Percentiles rank a stretch among this genome's conserved stretches.
Evolutionary conservation across 2,888 invertebrate genomes (phyloP).

Genomic region (Digitonthophagus gazella): DNA sequence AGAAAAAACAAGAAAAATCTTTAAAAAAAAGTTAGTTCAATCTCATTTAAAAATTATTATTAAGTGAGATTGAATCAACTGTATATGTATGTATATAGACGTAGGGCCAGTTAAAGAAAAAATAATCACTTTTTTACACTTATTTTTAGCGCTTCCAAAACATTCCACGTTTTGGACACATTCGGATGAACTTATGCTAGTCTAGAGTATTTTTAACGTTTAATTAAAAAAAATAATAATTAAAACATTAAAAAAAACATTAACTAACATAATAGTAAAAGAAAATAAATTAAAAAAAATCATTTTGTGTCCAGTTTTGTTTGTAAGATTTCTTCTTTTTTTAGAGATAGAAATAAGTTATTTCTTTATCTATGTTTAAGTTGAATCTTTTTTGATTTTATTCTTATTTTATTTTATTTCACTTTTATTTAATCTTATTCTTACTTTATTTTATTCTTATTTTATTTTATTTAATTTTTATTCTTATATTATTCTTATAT

Average conservation of each 20-base stretch:
- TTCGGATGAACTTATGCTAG: slow-evolving; percentile 23
- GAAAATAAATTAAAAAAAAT: too few species aligned
- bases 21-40: too few species aligned
- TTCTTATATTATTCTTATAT: not conserved
- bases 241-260: slow-evolving; percentile 1
- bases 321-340: not conserved
- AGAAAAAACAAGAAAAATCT: too few species aligned
- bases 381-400: too few species aligned
- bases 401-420: too few species aligned
- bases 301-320: not conserved
- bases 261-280: not conserved
- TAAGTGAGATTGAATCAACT: too few species aligned
- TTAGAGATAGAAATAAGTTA: not conserved
- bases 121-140: not conserved
- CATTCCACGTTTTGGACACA: slow-evolving; percentile 12
- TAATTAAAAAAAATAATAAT: too few species aligned
- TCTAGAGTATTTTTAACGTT: slow-evolving; percentile 17
- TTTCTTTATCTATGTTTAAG: too few species aligned
- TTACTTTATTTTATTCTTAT: slow-evolving; percentile 1
- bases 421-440: too few species aligned
- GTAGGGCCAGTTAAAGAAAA: not conserved
- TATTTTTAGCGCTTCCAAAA: slow-evolving; percentile 14
- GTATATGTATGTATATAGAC: not conserved
- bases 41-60: too few species aligned
- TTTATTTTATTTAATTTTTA: slow-evolving; percentile 2